A percentile compares a stretch with the other conserved stretches of the same genome.
Evolutionary conservation across 2,888 invertebrate species (phyloP).

Genomic region (Phytoseiulus persimilis): DNA sequence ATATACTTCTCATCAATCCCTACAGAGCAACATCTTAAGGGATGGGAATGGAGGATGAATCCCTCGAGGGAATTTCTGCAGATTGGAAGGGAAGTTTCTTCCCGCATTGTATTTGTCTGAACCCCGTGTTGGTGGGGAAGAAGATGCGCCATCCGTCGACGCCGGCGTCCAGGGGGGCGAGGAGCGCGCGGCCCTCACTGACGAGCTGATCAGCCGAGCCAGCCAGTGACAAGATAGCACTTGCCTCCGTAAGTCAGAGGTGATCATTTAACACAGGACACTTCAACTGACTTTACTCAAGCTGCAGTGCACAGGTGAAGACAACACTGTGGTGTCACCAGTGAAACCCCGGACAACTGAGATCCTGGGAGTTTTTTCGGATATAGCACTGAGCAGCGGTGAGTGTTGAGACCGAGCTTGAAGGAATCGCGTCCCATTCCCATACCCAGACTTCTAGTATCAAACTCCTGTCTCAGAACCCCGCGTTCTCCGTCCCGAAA

Average conservation of each 20-base stretch:
- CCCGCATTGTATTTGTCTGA: background rate
- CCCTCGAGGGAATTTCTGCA: no score
- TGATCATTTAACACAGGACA: background rate
- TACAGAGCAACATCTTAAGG: no score
- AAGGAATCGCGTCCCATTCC: no score
- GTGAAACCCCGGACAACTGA: background rate
- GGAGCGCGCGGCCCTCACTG: background rate
- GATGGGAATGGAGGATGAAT: no score
- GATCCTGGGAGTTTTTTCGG: background rate
- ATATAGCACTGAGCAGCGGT: background rate
- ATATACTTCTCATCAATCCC: no score
- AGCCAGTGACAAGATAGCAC: background rate
- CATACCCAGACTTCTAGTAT: no score
- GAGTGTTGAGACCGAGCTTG: background rate
- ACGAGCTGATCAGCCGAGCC: background rate
- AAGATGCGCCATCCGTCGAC: background rate
- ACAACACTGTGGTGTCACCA: background rate
- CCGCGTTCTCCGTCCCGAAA: no score
- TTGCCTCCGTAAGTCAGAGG: background rate
- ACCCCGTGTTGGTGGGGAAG: background rate
- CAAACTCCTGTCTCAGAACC: no score
- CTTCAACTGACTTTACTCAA: background rate
- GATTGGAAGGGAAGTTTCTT: background rate
- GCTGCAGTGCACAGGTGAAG: background rate
- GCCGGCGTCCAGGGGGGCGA: background rate